A percentile compares a stretch with the other conserved stretches of the same genome.
Evolutionary conservation across 2,888 invertebrate genomes (phyloP).

Genomic region (Chloroclysta siterata): DNA sequence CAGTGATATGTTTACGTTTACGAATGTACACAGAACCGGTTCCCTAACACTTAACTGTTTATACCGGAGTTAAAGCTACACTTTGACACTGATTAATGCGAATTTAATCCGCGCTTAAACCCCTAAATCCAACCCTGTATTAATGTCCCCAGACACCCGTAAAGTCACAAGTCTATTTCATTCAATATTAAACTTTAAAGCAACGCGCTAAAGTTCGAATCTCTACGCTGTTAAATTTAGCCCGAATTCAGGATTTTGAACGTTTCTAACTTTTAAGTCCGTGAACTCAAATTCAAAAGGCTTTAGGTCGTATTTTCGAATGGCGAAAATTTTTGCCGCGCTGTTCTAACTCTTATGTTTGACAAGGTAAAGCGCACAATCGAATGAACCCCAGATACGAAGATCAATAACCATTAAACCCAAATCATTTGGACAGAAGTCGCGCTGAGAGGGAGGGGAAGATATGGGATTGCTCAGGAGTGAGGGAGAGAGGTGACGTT

Average conservation of each 20-base stretch:
- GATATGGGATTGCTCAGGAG: slow-evolving; percentile 48
- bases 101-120: slow-evolving; percentile 88
- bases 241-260: slow-evolving; percentile 54
- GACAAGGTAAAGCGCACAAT: slow-evolving; percentile 55
- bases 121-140: slow-evolving; percentile 85
- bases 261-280: slow-evolving; percentile 74
- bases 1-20: slow-evolving; percentile 15
- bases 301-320: slow-evolving; percentile 68
- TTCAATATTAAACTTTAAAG: slow-evolving; percentile 61
- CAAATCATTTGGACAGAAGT: slow-evolving; percentile 76
- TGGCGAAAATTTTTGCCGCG: slow-evolving; percentile 43
- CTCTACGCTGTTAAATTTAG: slow-evolving; percentile 43
- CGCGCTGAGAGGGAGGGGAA: slow-evolving; percentile 60
- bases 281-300: slow-evolving; percentile 75
- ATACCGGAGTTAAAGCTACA: slow-evolving; percentile 81
- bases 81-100: slow-evolving; percentile 89
- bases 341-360: slow-evolving; percentile 41
- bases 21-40: slow-evolving; percentile 68
- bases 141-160: slow-evolving; percentile 81
- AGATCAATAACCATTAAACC: slow-evolving; percentile 81
- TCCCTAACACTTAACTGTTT: slow-evolving; percentile 85
- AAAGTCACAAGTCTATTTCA: slow-evolving; percentile 69
- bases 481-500: slow-evolving; percentile 57
- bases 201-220: slow-evolving; percentile 49
- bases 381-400: slow-evolving; percentile 44